phyloP scores from a whole-genome alignment of 2,113 vertebrate species.

The Glareola pratincola region DNA sequence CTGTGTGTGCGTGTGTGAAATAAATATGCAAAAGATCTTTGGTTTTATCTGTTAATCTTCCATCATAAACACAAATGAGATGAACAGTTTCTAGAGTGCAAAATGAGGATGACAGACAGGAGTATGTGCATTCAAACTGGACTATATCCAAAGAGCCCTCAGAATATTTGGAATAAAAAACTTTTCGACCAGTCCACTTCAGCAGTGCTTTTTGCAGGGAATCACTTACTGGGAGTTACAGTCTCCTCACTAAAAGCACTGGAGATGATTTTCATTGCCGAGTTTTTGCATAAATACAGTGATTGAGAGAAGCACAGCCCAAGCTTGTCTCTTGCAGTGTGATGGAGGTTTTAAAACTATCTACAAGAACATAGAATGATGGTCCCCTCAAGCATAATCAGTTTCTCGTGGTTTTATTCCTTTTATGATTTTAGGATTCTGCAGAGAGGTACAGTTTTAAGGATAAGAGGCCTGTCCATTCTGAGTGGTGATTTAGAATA shows the following conservation, averaged over 20 bases:
- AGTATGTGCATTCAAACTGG: background rate
- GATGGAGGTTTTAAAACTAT: background rate
- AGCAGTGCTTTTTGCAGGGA: background rate
- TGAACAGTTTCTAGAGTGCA: background rate
- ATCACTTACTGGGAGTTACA: background rate
- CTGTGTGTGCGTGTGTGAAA: background rate
- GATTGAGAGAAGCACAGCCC: background rate
- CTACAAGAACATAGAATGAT: background rate
- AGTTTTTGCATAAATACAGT: background rate
- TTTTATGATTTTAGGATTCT: background rate
- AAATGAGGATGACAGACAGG: background rate
- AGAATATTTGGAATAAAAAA: background rate
- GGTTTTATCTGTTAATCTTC: background rate
- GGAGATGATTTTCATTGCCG: background rate
- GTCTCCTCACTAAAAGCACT: background rate
- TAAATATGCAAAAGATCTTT: background rate
- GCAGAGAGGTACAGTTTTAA: background rate
- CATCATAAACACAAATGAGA: background rate
- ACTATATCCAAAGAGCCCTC: background rate
- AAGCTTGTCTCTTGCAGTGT: background rate
- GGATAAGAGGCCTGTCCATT: background rate
- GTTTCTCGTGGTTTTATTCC: background rate
- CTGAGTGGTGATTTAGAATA: background rate
- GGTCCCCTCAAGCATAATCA: background rate
- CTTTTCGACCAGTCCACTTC: background rate